Percentiles rank a stretch among this genome's conserved stretches.
phyloP scores from a whole-genome alignment of 2,113 vertebrate species.

The Coreoperca whiteheadi region DNA sequence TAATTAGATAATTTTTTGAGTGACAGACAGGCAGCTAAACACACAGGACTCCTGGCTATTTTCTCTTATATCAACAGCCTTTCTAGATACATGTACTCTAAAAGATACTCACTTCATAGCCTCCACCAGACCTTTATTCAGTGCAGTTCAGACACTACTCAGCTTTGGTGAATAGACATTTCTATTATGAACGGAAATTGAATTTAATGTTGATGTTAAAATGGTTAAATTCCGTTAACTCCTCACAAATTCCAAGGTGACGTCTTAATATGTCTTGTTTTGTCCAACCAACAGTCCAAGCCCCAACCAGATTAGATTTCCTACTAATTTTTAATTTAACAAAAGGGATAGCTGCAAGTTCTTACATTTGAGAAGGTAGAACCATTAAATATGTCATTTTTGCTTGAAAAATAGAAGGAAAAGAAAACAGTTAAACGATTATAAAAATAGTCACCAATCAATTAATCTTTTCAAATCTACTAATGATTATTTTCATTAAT shows the following conservation, averaged over 20 bases:
- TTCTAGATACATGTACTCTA: not conserved
- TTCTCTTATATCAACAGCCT: conserved; percentile 13
- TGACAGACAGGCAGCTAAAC: conserved; percentile 30
- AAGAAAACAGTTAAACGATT: not conserved
- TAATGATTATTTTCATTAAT: not conserved
- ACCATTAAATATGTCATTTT: no score
- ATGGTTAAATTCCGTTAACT: not conserved
- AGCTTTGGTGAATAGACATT: not conserved
- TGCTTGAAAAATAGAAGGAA: no score
- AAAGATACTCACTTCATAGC: not conserved
- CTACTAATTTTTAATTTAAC: not conserved
- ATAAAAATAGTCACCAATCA: not conserved
- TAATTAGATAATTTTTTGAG: conserved; percentile 28
- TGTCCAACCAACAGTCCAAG: no score
- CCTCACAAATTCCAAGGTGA: not conserved
- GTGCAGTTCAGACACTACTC: not conserved
- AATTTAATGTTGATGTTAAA: not conserved
- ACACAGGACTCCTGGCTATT: conserved; percentile 3
- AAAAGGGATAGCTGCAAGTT: not conserved
- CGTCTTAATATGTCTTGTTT: not conserved
- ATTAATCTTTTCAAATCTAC: not conserved
- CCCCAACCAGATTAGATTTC: not conserved
- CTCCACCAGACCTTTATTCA: not conserved
- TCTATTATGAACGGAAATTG: not conserved
- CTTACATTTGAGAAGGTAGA: not conserved